Evolutionary conservation across 2,888 invertebrate genomes (phyloP).

Genomic region (Xestia rhomboidea): DNA sequence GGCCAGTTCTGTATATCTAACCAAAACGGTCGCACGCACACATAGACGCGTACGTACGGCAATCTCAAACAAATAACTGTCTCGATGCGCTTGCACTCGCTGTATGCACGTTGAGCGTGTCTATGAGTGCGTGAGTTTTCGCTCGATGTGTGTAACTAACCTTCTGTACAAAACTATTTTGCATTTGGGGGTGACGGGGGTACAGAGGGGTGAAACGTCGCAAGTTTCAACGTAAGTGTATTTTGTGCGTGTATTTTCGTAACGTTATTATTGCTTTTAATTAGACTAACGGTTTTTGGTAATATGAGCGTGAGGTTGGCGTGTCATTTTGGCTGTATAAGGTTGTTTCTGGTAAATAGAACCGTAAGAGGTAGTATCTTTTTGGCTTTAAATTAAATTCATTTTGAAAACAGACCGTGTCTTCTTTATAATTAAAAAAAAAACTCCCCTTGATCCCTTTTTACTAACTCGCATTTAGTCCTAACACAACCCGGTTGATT

Average conservation of each 20-base stretch:
- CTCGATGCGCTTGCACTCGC: not conserved
- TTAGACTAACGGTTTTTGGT: slow-evolving; percentile 17
- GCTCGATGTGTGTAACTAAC: not conserved
- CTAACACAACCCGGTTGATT: not conserved
- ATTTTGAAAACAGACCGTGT: not conserved
- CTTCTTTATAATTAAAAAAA: slow-evolving; percentile 3
- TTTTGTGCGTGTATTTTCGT: slow-evolving; percentile 38
- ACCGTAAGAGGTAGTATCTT: not conserved
- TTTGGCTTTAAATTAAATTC: not conserved
- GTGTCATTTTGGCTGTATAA: not conserved
- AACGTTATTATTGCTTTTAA: slow-evolving; percentile 41
- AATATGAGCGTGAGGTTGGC: not conserved
- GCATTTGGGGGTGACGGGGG: not conserved
- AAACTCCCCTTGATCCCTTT: not conserved
- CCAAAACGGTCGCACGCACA: too few species aligned
- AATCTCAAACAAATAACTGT: not conserved
- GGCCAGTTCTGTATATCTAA: not conserved
- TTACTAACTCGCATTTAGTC: not conserved
- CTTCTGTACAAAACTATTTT: slow-evolving; percentile 25
- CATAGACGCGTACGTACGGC: too few species aligned
- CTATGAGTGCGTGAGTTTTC: not conserved
- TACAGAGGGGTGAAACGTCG: slow-evolving; percentile 3
- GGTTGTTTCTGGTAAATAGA: not conserved
- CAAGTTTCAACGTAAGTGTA: slow-evolving; percentile 26
- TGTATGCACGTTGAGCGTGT: not conserved